Evolutionary conservation across 2,888 invertebrate genomes (phyloP), one percentile per base, ranked within the genome.

Genomic region (Zelleria hepariella): DNA sequence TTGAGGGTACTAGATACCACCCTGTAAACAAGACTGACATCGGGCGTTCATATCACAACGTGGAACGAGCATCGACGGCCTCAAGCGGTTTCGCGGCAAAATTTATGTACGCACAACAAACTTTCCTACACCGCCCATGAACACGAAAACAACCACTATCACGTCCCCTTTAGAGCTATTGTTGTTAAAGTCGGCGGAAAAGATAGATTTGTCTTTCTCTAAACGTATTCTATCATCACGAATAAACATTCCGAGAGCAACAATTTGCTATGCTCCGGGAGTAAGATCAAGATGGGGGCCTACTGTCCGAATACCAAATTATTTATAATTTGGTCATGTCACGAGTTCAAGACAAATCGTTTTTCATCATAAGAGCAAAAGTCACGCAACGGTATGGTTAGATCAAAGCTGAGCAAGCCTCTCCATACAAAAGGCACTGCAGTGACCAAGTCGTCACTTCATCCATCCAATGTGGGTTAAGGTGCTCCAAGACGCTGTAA

Each of bases 231-330:
- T n/a, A 53, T 53, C 53, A 53, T 53, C 20, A 23, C 23, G 53
- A 53, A 25, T 53, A 24, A 53, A 53, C 53, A 53, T 25, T 53
- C 21, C n/a, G 53, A 53, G 53, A 53, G 25, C 53, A 53, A 53
- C 53, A 25, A 53, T 25, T 23, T n/a, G 23, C 53, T n/a, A 53
- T 8, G 49, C 49, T 49, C 18, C 32, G 15, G 32, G 32, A 15
- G 32, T 15, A 42, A 42, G 32, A 42, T 15, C 32, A 4, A 42
- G 32, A 10, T 42, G 10, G 32, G 32, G 32, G 32, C 15, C 3
- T 42, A 42, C 15, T 4, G 8, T 42, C 32, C 15, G n/a, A n/a
- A n/a, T n/a, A n/a, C n/a, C n/a, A n/a, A n/a, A n/a, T n/a, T n/a
- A n/a, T n/a, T n/a, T n/a, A n/a, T n/a, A n/a, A n/a, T n/a, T n/a